Evolutionary conservation across 2,888 invertebrate species (phyloP), one percentile per base, ranked within the genome.

Genomic region (Troides helena): DNA sequence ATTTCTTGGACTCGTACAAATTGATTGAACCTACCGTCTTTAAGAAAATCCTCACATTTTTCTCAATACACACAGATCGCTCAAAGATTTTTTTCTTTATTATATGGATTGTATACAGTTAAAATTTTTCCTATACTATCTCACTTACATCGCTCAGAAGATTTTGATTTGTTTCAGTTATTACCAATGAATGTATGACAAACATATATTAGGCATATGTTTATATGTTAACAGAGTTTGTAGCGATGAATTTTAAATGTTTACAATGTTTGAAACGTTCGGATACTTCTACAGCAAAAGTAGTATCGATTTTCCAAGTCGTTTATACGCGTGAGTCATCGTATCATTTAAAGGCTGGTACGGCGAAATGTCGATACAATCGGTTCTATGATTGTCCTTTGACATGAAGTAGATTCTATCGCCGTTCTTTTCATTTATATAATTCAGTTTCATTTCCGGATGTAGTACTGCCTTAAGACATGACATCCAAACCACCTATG

Each of bases 311-410:
- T 83, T 80, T 78, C 69, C 73, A 73, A 74, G 77, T 80, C 78
- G 73, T 76, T 76, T 43, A 43, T 25, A 66, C 77, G 77, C 80
- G 82, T 82, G 81, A 82, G 72, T 76, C 72, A 69, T 67, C 71
- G 85, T 86, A 76, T 78, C 83, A 79, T 75, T 77, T 75, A 74
- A 73, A 73, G 81, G 71, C 78, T 81, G 85, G 85, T 78, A 86
- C 86, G 73, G 69, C 56, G 62, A 68, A 72, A 73, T 71, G 73
- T 74, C 74, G 75, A 73, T 72, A 62, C 57, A 57, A 61, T 53
- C 67, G 50, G 59, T 23, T 61, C n/a, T 61, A 21, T 67, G 67
- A 67, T 67, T 67, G 67, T 67, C 61, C 61, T 67, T 53, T 61
- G 53, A 67, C 67, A 67, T 61, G 67, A 67, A 67, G 36, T 30